phyloP scores from a whole-genome alignment of 2,113 vertebrate species.

The Damaliscus lunatus region DNA sequence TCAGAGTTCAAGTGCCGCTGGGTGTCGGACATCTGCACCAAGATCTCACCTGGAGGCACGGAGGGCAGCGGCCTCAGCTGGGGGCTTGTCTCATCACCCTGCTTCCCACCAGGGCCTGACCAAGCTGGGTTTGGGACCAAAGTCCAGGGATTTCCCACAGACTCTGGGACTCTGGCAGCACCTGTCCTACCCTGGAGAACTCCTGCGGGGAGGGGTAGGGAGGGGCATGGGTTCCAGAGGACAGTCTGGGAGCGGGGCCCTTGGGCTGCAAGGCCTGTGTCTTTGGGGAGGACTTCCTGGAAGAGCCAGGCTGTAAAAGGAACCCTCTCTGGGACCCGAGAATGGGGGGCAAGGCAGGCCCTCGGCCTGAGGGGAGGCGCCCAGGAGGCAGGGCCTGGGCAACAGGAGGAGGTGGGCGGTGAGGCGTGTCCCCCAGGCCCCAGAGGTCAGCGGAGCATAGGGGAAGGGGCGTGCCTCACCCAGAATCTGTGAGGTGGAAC shows the following conservation, averaged over 20 bases:
- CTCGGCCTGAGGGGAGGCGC: accelerated
- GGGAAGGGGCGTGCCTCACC: slow-evolving; percentile 80
- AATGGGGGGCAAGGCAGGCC: background rate
- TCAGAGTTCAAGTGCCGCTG: slow-evolving; percentile 88
- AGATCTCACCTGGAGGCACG: slow-evolving; percentile 85
- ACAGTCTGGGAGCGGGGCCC: background rate
- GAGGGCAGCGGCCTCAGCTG: background rate
- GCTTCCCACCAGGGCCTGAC: background rate
- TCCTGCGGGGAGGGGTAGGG: background rate
- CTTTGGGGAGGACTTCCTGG: background rate
- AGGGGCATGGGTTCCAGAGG: background rate
- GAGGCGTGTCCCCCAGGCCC: background rate
- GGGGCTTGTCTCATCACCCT: accelerated
- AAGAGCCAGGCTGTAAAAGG: background rate
- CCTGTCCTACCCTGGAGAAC: too few relatives aligned
- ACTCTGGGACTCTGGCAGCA: background rate
- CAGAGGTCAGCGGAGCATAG: background rate
- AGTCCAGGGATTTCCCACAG: background rate
- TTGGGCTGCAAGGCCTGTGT: background rate
- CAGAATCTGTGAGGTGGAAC: slow-evolving; percentile 85
- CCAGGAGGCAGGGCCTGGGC: background rate
- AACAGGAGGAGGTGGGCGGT: too few relatives aligned
- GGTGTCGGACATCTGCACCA: slow-evolving; percentile 90
- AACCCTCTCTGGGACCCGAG: background rate
- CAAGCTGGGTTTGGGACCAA: background rate